Conservation (phyloP, 2,888 invertebrate species). For the Plebejus anna region DNA sequence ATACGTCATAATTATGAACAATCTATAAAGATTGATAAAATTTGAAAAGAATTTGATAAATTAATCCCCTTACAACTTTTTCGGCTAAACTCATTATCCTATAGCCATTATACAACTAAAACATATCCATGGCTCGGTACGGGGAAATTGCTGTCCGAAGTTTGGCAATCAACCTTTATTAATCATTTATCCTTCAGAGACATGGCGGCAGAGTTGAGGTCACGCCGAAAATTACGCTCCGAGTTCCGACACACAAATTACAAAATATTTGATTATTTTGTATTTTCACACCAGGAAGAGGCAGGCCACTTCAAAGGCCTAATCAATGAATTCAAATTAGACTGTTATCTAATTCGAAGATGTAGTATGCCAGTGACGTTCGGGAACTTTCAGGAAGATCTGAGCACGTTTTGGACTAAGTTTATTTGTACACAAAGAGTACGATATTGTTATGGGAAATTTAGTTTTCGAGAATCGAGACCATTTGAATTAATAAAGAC, state of each 20-base stretch:
- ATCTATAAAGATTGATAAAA: too few relatives aligned
- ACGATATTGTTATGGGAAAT: neutral
- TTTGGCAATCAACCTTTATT: conserved; percentile 15
- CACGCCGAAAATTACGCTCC: conserved; percentile 14
- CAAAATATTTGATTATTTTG: neutral
- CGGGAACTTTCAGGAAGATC: neutral
- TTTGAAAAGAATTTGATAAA: too few relatives aligned
- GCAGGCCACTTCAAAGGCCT: neutral
- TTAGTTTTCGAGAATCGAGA: neutral
- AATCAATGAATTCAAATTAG: conserved; percentile 14
- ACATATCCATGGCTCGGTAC: neutral
- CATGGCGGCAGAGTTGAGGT: neutral
- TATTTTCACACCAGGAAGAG: neutral
- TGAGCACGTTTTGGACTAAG: neutral
- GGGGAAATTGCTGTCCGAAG: conserved; percentile 7
- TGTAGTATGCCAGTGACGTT: neutral
- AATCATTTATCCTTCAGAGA: conserved; percentile 14
- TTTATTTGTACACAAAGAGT: neutral
- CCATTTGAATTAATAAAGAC: neutral
- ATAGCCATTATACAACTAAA: neutral
- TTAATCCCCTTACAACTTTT: too few relatives aligned
- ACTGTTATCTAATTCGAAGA: neutral
- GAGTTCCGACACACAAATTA: neutral
- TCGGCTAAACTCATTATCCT: neutral
- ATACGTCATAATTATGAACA: too few relatives aligned